Base-by-base conservation (phyloP, 2,888 invertebrate species). In the Sminthurides aquaticus region DNA sequence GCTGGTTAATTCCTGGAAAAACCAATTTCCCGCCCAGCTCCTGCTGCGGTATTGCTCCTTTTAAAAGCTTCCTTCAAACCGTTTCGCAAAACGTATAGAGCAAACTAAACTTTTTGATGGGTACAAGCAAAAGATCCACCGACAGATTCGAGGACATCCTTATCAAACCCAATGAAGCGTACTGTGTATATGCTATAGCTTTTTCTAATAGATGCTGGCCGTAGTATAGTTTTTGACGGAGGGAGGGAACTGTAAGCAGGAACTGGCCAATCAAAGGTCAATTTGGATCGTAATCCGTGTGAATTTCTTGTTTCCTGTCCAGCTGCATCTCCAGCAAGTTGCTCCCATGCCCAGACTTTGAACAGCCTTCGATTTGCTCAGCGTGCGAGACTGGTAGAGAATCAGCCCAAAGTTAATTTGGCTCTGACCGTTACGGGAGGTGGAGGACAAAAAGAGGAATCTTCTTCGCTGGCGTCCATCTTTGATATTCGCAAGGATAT, bases 321-420 rank as follows among this genome's bases (percentile, higher is more conserved):
- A 90, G 90, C 89, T 67, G 83, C 90, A 72, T 88, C 89, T 20
- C 89, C 90, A 60, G 86, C 89, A 69, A 86, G 84, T 71, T 81
- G 82, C 58, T 87, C 87, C 79, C 89, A 89, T 83, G 86, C 84
- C 75, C 90, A 90, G 79, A 88, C 88, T 8, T 84, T 90, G 59
- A 88, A 88, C 75, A 90, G 90, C n/a, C 81, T 90, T 57, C 84
- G 89, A 67, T 90, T 89, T 82, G 88, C 89, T 66, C 86, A 87
- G 74, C 81, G 88, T 67, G 89, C 90, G 72, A 85, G 88, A 69
- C 85, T 84, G 74, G 85, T 90, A 60, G 81, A 85, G 75, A 84
- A 84, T 77, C 81, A 81, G 74, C 86, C 86, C 60, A 80, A 83
- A 73, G 80, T 85, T 71, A 84, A 85, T 57, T 52, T 64, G 18